Evolutionary conservation across 2,888 invertebrate genomes (phyloP), one percentile per base, ranked within the genome.

Genomic region (Caenorhabditis uteleia): DNA sequence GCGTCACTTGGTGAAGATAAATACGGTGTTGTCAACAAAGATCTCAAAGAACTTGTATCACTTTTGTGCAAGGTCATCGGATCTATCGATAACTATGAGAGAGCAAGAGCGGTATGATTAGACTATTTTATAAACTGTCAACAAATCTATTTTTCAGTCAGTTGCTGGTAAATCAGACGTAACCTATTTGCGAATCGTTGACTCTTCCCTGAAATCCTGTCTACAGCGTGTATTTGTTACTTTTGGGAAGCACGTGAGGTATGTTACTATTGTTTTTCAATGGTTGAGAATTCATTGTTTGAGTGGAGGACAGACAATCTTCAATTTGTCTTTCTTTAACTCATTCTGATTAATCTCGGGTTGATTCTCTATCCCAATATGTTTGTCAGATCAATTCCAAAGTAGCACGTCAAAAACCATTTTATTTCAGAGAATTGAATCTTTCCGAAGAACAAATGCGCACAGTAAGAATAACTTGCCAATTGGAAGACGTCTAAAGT

Each of bases 1-100:
- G 51, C 49, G 26, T 75, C 77, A 12, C 40, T 69, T 46, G 40
- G 49, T 16, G 74, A 75, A 33, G 77, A 77, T 54, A 50, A 62
- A 16, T 77, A 53, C 33, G 77, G 77, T 46, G 70, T 77, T 18
- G 74, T 75, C 25, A 74, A 74, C 45, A 67, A 62, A 26, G 72
- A 72, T 48, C 39, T 75, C 18, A 50, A 49, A 8, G 51, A 50
- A 0, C 39, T 72, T 1, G 21, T 72, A 8, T 39, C 42, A 7
- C 36, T 58, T 12, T 38, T 73, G 1, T 53, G 65, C 27, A 48
- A 44, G 20, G 50, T 70, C 1, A 53, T 68, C 14, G 34, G 42
- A 6, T 53, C 65, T 16, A 65, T 73, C 38, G 72, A 72, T 29
- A 58, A 56, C 0, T 70, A 62, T 27, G 64, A 70, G 18, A 60